phyloP scores from a whole-genome alignment of 2,797 vertebrate genomes.

The Helicolenus hilgendorfi region DNA sequence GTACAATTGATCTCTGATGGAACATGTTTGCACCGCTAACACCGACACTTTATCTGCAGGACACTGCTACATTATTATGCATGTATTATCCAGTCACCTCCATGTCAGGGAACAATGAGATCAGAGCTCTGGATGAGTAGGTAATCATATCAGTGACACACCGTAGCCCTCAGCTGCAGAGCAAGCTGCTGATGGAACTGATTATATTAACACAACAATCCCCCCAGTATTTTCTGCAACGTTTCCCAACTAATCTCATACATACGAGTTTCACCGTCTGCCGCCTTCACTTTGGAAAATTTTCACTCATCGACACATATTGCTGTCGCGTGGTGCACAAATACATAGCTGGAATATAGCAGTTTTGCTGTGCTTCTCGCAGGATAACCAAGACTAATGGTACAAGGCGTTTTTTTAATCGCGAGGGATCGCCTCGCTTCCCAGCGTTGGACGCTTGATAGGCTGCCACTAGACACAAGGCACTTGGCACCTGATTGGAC shows the following conservation, averaged over 20 bases:
- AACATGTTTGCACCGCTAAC: conserved; percentile 7
- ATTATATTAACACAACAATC: conserved; percentile 69
- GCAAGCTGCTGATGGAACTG: conserved; percentile 70
- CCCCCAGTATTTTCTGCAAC: conserved; percentile 46
- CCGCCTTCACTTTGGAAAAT: not conserved
- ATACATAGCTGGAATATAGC: not conserved
- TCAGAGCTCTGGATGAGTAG: conserved; percentile 69
- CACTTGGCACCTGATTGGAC: too few species aligned
- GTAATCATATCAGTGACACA: conserved; percentile 83
- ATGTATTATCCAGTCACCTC: conserved; percentile 70
- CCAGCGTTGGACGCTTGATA: too few species aligned
- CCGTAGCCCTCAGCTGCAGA: conserved; percentile 63
- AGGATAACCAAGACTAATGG: not conserved
- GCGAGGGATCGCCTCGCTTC: too few species aligned
- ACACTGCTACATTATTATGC: conserved; percentile 56
- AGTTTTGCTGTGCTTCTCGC: not conserved
- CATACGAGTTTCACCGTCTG: not conserved
- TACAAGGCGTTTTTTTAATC: too few species aligned
- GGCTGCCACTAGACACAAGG: too few species aligned
- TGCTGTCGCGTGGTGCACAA: not conserved
- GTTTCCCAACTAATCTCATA: conserved; percentile 39
- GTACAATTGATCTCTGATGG: not conserved
- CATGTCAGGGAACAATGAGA: conserved; percentile 76
- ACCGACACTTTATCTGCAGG: conserved; percentile 50
- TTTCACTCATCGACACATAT: not conserved